Percentiles rank a stretch among this genome's conserved stretches.
Conservation (phyloP, 2,113 vertebrate species). For the Myocastor coypus region DNA sequence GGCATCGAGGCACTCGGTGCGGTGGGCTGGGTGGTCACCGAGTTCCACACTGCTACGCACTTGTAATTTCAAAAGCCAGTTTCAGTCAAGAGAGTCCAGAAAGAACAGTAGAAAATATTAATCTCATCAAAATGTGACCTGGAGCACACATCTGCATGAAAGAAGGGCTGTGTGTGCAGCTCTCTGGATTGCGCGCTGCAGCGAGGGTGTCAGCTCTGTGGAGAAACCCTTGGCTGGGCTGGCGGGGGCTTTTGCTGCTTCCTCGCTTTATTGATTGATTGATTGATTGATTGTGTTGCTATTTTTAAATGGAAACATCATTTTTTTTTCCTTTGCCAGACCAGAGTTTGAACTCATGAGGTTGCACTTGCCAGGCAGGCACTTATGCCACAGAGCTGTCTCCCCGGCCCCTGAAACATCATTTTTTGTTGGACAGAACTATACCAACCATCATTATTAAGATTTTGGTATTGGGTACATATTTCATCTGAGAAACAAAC, state of each 20-base stretch:
- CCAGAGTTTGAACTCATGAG: too few relatives aligned
- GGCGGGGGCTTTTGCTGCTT: background rate
- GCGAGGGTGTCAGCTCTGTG: too few relatives aligned
- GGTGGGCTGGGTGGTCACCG: background rate
- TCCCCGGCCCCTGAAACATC: too few relatives aligned
- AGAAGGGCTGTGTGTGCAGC: background rate
- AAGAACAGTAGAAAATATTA: conserved; percentile 15
- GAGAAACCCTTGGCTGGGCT: background rate
- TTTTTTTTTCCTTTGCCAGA: too few relatives aligned
- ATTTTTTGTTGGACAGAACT: conserved; percentile 19
- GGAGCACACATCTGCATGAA: background rate
- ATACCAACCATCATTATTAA: background rate
- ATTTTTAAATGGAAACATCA: background rate
- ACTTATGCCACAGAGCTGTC: too few relatives aligned
- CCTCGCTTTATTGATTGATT: too few relatives aligned
- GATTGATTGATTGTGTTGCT: background rate
- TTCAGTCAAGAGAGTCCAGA: conserved; percentile 21
- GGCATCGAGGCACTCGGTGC: background rate
- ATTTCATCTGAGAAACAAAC: conserved; percentile 42
- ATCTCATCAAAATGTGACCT: conserved; percentile 48
- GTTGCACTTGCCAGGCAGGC: too few relatives aligned
- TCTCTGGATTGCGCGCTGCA: background rate
- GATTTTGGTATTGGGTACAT: background rate
- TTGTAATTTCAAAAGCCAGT: background rate
- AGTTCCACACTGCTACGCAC: background rate